Percentiles rank a stretch among this genome's conserved stretches.
These are phyloP conservation scores for Myripristis murdjan DNA, from an alignment of 2,797 vertebrate genomes.

Conservation along the genomic window DNA sequence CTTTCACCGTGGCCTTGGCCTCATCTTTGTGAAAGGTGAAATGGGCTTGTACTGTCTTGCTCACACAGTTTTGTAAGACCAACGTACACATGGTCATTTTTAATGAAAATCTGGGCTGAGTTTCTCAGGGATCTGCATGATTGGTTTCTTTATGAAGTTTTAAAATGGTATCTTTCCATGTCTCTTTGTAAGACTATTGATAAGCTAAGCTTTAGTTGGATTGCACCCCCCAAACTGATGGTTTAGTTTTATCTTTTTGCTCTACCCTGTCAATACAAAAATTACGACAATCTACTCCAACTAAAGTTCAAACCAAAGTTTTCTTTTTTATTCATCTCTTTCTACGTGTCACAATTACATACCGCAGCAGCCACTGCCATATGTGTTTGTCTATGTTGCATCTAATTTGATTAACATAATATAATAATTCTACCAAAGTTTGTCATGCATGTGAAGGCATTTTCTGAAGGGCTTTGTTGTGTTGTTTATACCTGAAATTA, in stretches of 20 bases:
- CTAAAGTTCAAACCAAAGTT: slow-evolving; percentile 47
- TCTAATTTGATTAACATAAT: slow-evolving; percentile 30
- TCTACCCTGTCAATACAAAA: slow-evolving; percentile 15
- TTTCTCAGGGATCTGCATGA: slow-evolving; percentile 51
- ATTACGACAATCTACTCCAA: slow-evolving; percentile 6
- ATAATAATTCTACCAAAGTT: not conserved
- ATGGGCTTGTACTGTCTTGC: slow-evolving; percentile 3
- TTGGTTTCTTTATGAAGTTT: slow-evolving; percentile 13
- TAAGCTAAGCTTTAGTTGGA: slow-evolving; percentile 14
- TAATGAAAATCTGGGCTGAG: slow-evolving; percentile 14
- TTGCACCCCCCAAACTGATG: slow-evolving; percentile 17
- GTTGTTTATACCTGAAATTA: slow-evolving; percentile 22
- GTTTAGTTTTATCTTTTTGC: not conserved
- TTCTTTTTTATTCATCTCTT: slow-evolving; percentile 17
- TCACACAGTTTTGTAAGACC: not conserved
- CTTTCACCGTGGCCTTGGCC: slow-evolving; percentile 16
- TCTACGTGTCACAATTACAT: slow-evolving; percentile 34
- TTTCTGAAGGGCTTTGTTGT: slow-evolving; percentile 38
- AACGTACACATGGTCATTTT: slow-evolving; percentile 3
- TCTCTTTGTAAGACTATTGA: slow-evolving; percentile 27
- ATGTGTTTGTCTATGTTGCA: slow-evolving; percentile 25
- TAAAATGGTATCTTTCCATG: slow-evolving; percentile 11
- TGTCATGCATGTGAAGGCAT: not conserved
- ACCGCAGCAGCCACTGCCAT: slow-evolving; percentile 35
- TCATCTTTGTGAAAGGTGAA: slow-evolving; percentile 8